phyloP scores from a whole-genome alignment of 2,888 invertebrate genomes.

The Drosophila rubida region DNA sequence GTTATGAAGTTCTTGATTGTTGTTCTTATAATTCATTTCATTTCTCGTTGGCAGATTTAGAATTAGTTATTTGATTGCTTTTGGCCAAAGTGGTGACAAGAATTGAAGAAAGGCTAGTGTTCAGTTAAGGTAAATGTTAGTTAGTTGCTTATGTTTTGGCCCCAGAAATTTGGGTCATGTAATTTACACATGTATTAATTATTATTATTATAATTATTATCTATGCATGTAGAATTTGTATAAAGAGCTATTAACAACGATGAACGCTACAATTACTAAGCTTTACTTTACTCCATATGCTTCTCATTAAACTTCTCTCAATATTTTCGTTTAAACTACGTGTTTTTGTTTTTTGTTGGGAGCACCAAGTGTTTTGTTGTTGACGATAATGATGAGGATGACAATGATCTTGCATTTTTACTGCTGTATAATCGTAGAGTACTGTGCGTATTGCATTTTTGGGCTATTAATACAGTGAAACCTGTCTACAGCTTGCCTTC shows the following conservation, averaged over 20 bases:
- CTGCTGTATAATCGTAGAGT: conserved; percentile 1
- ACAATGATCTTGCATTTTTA: conserved; percentile 1
- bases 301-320: conserved; percentile 22
- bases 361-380: conserved; percentile 63
- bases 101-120: conserved; percentile 26
- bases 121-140: conserved; percentile 22
- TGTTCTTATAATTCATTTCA: conserved; percentile 29
- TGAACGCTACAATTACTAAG: conserved; percentile 56
- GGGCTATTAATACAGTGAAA: conserved; percentile 39
- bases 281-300: conserved; percentile 6
- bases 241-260: conserved; percentile 69
- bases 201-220: conserved; percentile 23
- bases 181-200: conserved; percentile 28
- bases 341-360: conserved; percentile 39
- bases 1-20: conserved; percentile 50
- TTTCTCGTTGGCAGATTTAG: conserved; percentile 50
- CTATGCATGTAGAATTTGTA: conserved; percentile 31
- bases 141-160: conserved; percentile 15
- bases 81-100: conserved; percentile 44
- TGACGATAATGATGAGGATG: conserved; percentile 10
- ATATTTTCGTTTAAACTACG: conserved; percentile 47
- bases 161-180: conserved; percentile 24
- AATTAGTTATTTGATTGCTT: conserved; percentile 48
- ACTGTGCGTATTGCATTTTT: background rate
- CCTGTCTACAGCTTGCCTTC: background rate